These are phyloP conservation scores for Sclerodermus sp. DNA, from an alignment of 2,888 invertebrate species.

Conservation along the genomic window DNA sequence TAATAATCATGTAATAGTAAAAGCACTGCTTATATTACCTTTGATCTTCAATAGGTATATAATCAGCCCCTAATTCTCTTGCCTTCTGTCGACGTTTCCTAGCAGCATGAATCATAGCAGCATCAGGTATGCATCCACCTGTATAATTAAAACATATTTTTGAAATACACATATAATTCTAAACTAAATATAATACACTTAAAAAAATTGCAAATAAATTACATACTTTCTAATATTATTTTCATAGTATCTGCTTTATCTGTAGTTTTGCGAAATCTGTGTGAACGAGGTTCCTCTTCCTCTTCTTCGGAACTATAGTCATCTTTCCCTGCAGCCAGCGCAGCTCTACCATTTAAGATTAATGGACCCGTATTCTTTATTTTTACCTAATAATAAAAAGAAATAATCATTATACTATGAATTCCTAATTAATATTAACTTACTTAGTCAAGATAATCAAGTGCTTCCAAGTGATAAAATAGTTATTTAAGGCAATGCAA, in stretches of 20 bases:
- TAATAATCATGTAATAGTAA: background rate
- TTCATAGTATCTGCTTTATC: constrained; percentile 69
- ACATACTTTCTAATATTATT: constrained; percentile 73
- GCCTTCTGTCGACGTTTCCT: constrained; percentile 93
- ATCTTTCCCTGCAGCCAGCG: constrained; percentile 75
- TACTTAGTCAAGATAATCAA: constrained; percentile 10
- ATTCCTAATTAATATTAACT: background rate
- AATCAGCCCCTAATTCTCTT: constrained; percentile 74
- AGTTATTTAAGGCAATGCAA: too few species aligned
- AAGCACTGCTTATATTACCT: constrained; percentile 27
- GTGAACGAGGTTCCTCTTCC: constrained; percentile 58
- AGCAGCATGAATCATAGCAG: constrained; percentile 96
- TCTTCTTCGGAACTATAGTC: constrained; percentile 70
- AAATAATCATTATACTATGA: constrained; percentile 8
- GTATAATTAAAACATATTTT: background rate
- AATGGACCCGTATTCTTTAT: constrained; percentile 64
- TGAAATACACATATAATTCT: too few species aligned
- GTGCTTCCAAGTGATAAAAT: background rate
- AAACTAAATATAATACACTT: background rate
- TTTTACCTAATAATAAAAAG: constrained; percentile 60
- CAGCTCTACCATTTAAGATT: constrained; percentile 80
- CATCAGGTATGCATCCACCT: constrained; percentile 92
- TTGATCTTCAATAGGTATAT: constrained; percentile 61
- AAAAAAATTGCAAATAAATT: constrained; percentile 6
- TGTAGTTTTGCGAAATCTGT: constrained; percentile 60